Conservation (phyloP, 2,113 vertebrate genomes). For the Ceyx cyanopectus region DNA sequence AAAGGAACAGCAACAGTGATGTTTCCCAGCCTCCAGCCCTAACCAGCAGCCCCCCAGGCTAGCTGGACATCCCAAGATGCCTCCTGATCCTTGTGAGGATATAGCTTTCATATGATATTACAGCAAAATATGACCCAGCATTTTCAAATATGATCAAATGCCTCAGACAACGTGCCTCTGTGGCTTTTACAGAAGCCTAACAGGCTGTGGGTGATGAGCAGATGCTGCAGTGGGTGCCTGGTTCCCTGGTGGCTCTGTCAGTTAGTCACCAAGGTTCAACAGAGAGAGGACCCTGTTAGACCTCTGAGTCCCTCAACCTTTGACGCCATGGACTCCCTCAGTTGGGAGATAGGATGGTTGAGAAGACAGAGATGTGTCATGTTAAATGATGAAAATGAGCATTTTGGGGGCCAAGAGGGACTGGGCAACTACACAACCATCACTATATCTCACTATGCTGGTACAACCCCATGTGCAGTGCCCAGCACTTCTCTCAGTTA, state of each 20-base stretch:
- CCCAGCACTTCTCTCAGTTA: fast-evolving
- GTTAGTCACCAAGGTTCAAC: fast-evolving
- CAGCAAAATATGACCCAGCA: not conserved
- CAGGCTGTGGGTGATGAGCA: not conserved
- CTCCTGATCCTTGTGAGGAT: not conserved
- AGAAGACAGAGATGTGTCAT: not conserved
- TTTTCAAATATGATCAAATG: not conserved
- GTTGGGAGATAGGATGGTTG: not conserved
- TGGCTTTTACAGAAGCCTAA: not conserved
- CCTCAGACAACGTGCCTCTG: not conserved
- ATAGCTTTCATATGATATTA: not conserved
- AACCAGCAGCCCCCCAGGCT: not conserved
- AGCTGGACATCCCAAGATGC: not conserved
- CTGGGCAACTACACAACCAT: not conserved
- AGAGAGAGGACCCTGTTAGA: not conserved
- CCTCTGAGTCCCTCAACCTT: not conserved
- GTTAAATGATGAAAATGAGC: not conserved
- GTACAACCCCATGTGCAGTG: no score
- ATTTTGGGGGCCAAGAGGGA: not conserved
- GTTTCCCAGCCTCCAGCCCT: not conserved
- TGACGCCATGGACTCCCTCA: not conserved
- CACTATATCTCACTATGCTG: no score
- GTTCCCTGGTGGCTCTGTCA: not conserved
- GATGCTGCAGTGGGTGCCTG: not conserved
- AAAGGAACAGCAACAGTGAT: not conserved